These are phyloP conservation scores for Pygocentrus nattereri DNA, from an alignment of 2,797 vertebrate species.

Conservation along the genomic window DNA sequence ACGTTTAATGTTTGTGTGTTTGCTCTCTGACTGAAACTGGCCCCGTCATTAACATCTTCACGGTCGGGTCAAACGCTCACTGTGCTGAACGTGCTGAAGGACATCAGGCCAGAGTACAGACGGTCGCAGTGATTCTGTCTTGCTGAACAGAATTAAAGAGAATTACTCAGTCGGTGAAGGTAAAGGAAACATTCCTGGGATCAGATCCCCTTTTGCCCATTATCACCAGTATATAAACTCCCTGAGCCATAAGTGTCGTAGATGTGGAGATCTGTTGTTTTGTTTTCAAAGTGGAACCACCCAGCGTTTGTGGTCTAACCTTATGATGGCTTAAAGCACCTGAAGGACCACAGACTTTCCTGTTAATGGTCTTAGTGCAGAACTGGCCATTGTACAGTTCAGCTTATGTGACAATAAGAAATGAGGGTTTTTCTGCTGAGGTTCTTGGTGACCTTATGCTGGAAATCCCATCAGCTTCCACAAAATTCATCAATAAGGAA, in stretches of 20 bases:
- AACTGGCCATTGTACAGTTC: not conserved
- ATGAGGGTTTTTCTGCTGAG: slow-evolving; percentile 3
- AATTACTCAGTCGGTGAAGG: not conserved
- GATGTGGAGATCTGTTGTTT: not conserved
- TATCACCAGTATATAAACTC: not conserved
- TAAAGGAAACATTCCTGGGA: not conserved
- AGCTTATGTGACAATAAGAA: not conserved
- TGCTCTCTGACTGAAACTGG: not conserved
- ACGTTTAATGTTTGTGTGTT: not conserved
- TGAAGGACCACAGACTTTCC: slow-evolving; percentile 7
- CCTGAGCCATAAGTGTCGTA: not conserved
- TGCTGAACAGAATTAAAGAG: too few relatives aligned
- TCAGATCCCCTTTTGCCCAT: not conserved
- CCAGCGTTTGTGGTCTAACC: not conserved
- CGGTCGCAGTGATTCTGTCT: too few relatives aligned
- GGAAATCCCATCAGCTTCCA: slow-evolving; percentile 17
- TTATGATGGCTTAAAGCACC: not conserved
- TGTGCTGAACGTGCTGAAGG: too few relatives aligned
- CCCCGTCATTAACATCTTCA: not conserved
- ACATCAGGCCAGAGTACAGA: too few relatives aligned
- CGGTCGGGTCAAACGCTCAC: not conserved
- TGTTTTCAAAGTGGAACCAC: not conserved
- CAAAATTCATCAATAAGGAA: not conserved
- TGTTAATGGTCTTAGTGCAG: not conserved
- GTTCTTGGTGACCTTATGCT: not conserved